A percentile compares a stretch with the other conserved stretches of the same genome.
phyloP scores from a whole-genome alignment of 2,888 invertebrate genomes.

The Netelia inedita region DNA sequence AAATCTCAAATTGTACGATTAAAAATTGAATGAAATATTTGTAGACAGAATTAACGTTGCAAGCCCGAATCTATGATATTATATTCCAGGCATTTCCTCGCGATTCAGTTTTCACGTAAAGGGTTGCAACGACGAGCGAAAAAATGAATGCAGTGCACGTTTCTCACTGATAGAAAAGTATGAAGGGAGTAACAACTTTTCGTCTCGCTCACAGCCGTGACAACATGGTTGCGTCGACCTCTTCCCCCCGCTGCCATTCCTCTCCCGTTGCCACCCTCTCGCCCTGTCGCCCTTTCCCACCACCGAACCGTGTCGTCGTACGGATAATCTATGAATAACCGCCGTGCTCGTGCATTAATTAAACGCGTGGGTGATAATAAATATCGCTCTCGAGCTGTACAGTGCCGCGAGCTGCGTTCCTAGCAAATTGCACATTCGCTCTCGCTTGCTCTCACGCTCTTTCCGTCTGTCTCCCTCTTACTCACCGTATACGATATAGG shows the following conservation, averaged over 20 bases:
- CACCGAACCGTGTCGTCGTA: conserved; percentile 22
- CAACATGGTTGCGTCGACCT: conserved; percentile 15
- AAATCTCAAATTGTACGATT: too few species aligned
- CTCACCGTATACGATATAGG: not conserved
- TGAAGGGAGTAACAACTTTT: not conserved
- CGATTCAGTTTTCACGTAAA: not conserved
- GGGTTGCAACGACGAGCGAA: not conserved
- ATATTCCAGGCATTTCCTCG: not conserved
- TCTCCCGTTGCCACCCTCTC: conserved; percentile 21
- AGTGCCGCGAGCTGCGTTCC: conserved; percentile 59
- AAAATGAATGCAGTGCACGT: not conserved
- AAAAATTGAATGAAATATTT: not conserved
- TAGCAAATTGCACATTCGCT: conserved; percentile 63
- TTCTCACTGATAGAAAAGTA: not conserved
- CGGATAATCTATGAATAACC: conserved; percentile 70
- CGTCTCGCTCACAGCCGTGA: not conserved
- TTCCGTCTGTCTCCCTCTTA: conserved; percentile 21
- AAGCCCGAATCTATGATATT: not conserved
- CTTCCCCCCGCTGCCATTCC: not conserved
- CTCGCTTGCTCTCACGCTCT: conserved; percentile 11
- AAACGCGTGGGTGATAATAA: conserved; percentile 69
- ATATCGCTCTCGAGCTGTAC: conserved; percentile 61
- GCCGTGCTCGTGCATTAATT: conserved; percentile 69
- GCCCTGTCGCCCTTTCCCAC: conserved; percentile 22
- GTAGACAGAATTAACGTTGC: not conserved